These are phyloP conservation scores for Mareca penelope DNA, from an alignment of 2,797 vertebrate genomes.

Conservation along the genomic window DNA sequence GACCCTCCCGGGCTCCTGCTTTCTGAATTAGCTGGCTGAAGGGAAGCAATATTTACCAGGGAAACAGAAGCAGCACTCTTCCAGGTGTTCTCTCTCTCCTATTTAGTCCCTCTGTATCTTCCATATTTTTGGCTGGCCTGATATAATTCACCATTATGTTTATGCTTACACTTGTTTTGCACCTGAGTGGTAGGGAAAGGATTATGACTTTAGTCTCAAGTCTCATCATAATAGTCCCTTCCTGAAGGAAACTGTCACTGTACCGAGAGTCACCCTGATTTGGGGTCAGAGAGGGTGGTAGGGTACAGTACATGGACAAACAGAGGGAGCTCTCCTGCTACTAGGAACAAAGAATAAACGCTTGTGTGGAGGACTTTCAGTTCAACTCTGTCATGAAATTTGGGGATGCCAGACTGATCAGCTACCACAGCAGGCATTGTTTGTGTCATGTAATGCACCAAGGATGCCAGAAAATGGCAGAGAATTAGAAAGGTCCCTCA, in stretches of 20 bases:
- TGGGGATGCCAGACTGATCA: background rate
- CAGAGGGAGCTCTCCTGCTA: background rate
- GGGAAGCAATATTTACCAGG: background rate
- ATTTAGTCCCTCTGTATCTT: background rate
- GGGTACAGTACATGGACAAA: background rate
- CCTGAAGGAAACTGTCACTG: fast-evolving
- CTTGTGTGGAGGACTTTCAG: background rate
- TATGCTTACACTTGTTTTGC: background rate
- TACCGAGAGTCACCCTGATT: background rate
- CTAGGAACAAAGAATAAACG: background rate
- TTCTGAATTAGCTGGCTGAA: background rate
- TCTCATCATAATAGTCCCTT: background rate
- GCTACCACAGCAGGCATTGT: background rate
- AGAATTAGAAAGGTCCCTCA: background rate
- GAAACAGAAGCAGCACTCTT: background rate
- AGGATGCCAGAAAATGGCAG: background rate
- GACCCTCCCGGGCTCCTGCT: background rate
- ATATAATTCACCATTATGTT: background rate
- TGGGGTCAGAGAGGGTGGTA: background rate
- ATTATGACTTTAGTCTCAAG: background rate
- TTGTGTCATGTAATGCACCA: background rate
- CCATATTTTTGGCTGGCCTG: background rate
- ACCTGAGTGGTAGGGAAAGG: background rate
- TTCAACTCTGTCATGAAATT: background rate
- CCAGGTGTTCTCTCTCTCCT: background rate